Evolutionary conservation across 2,797 vertebrate species (phyloP), one percentile per base, ranked within the genome.

Genomic region (Protosalanx chinensis): DNA sequence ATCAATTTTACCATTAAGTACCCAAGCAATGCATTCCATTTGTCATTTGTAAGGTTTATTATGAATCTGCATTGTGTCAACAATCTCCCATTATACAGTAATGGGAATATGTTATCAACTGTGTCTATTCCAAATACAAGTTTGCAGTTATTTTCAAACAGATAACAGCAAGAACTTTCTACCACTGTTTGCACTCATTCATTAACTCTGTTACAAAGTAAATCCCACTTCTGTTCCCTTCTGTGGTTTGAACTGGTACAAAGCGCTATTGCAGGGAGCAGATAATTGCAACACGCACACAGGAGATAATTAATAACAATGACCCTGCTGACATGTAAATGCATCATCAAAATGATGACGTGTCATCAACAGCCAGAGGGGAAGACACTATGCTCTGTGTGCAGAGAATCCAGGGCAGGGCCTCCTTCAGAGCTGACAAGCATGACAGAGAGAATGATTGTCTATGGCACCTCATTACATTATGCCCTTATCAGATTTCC

Each of bases 281-380:
- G 35, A 71, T 84, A 87, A 87, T 82, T 81, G 83, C 69, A 77
- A 71, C 72, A 51, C 71, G 73, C 79, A 75, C 59, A 75, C 78
- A 62, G 83, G 79, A 76, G 78, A 85, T 88, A 88, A 89, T 88
- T 89, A 89, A 86, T 89, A 87, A 78, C 81, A 81, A 78, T 80
- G 84, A 88, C 84, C 81, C 78, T 29, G 71, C 76, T 81, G 81
- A 84, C 82, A 79, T 87, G 85, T 76, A 84, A 81, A 86, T 85
- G 85, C 82, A 82, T 88, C 86, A 88, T 85, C 82, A 85, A 85
- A 87, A 86, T 90, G 80, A 88, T 90, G 81, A 79, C 83, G 79
- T 89, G 88, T 89, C 85, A 85, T 74, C 77, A 82, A 75, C 77
- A 83, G 78, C 84, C 71, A 16, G 79, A 85, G 51, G 49, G 49